phyloP scores from a whole-genome alignment of 2,797 vertebrate genomes.

The Nasua narica region DNA sequence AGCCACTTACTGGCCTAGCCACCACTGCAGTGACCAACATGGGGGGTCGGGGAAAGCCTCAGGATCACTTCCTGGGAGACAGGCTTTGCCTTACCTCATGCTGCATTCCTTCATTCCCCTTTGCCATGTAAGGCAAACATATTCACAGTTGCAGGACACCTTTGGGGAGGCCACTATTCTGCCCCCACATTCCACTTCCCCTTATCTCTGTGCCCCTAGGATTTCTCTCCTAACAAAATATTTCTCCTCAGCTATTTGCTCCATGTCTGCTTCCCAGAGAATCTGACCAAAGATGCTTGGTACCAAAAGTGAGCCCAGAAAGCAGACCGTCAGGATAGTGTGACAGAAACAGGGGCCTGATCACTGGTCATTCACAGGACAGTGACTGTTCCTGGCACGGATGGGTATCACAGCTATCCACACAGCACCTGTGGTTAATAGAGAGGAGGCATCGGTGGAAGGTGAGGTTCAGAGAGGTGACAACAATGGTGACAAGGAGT shows the following conservation, averaged over 20 bases:
- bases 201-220: neutral
- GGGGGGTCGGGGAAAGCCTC: neutral
- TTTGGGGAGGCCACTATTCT: neutral
- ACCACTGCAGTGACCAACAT: rapidly evolving
- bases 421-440: neutral
- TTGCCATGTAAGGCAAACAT: neutral
- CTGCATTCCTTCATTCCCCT: neutral
- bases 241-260: neutral
- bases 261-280: neutral
- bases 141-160: neutral
- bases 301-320: neutral
- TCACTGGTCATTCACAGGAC: neutral
- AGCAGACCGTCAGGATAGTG: neutral
- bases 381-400: neutral
- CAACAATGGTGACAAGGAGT: neutral
- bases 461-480: too few relatives aligned
- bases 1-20: neutral
- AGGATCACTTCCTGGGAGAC: neutral
- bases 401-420: rapidly evolving
- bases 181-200: neutral
- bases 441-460: neutral
- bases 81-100: neutral
- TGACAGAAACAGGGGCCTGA: neutral
- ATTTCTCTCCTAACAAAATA: neutral
- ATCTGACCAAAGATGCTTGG: neutral